Conservation (phyloP, 2,113 vertebrate species). For the Nothoprocta pentlandii region DNA sequence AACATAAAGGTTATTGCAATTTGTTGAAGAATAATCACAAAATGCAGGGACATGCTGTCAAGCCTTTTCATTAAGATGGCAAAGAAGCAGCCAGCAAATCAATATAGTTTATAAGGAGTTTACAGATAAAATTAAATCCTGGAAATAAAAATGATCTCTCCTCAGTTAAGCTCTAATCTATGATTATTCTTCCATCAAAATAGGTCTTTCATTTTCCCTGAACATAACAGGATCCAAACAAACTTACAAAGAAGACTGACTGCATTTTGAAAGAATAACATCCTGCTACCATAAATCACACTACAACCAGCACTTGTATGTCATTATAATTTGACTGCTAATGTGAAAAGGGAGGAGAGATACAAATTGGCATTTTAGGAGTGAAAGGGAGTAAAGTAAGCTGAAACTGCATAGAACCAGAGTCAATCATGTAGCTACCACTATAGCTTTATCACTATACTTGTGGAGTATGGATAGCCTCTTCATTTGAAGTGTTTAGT, state of each 20-base stretch:
- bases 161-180: background rate
- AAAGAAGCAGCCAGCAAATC: background rate
- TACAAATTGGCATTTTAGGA: background rate
- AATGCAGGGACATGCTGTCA: background rate
- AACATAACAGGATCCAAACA: background rate
- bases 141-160: background rate
- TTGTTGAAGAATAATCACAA: background rate
- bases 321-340: background rate
- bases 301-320: background rate
- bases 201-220: background rate
- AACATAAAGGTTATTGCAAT: background rate
- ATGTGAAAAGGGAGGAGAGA: background rate
- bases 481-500: background rate
- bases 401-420: background rate
- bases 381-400: slow-evolving; percentile 5
- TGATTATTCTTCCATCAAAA: background rate
- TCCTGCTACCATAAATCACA: background rate
- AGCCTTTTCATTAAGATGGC: background rate
- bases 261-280: background rate
- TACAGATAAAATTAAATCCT: background rate
- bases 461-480: background rate
- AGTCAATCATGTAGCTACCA: background rate
- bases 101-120: background rate
- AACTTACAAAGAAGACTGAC: background rate
- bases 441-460: background rate